Percentiles rank a stretch among this genome's conserved stretches.
These are phyloP conservation scores for Enteromius unitaeniatus DNA, from an alignment of 2,797 vertebrate species.

Conservation along the genomic window DNA sequence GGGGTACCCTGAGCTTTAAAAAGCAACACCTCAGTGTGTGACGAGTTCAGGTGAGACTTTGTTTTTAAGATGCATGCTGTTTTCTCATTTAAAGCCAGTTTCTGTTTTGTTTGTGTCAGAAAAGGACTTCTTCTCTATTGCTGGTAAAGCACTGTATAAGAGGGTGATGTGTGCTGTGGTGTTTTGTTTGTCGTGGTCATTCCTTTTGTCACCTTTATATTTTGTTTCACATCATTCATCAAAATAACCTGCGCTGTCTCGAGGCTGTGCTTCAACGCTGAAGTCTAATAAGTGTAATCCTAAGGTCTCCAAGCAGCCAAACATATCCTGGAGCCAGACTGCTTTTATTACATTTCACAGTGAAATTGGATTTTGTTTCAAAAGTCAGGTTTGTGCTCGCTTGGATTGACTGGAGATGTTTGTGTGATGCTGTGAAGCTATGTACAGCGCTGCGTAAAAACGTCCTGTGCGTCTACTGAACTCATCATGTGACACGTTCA, in stretches of 20 bases:
- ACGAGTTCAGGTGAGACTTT: too few relatives aligned
- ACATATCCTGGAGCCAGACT: conserved; percentile 44
- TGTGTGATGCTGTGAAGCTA: conserved; percentile 30
- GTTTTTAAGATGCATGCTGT: conserved; percentile 14
- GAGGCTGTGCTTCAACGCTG: conserved; percentile 23
- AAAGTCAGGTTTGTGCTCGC: conserved; percentile 49
- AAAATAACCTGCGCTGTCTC: conserved; percentile 36
- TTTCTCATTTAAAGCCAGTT: conserved; percentile 5
- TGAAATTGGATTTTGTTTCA: conserved; percentile 61
- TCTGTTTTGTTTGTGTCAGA: background rate
- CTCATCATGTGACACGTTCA: conserved; percentile 44
- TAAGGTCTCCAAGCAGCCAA: conserved; percentile 40
- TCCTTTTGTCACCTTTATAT: conserved; percentile 45
- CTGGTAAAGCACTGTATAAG: background rate
- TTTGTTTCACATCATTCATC: conserved; percentile 45
- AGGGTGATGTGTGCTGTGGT: background rate
- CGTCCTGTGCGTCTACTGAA: background rate
- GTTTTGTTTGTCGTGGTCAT: conserved; percentile 32
- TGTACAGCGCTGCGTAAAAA: background rate
- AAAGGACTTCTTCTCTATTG: background rate
- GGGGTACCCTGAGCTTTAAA: too few relatives aligned
- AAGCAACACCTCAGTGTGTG: too few relatives aligned
- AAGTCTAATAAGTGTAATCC: conserved; percentile 49
- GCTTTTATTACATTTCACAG: conserved; percentile 55
- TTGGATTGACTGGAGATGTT: conserved; percentile 54